Evolutionary conservation across 1,140 invertebrate species (phyloP).

Genomic region (Triops cancriformis): DNA sequence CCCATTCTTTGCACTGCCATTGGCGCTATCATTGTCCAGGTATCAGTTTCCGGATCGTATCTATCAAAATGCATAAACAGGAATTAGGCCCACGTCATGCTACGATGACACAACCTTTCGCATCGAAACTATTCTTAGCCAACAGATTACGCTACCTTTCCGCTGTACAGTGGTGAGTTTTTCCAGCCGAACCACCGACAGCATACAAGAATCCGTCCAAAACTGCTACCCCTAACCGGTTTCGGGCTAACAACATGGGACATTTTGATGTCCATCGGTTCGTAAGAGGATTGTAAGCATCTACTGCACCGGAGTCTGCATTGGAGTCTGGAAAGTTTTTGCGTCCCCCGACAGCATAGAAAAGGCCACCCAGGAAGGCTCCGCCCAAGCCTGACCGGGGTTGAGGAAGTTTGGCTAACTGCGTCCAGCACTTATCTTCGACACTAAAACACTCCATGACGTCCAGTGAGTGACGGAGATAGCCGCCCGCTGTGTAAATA

Average conservation of each 20-base stretch:
- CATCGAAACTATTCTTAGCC: not conserved
- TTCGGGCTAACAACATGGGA: slow-evolving; percentile 73
- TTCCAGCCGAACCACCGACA: slow-evolving; percentile 74
- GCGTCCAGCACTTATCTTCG: slow-evolving; percentile 71
- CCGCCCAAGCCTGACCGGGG: slow-evolving; percentile 77
- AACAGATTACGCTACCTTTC: slow-evolving; percentile 56
- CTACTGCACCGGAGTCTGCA: slow-evolving; percentile 61
- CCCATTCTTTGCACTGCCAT: slow-evolving; percentile 77
- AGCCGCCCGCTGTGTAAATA: slow-evolving; percentile 84
- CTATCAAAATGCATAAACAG: slow-evolving; percentile 40
- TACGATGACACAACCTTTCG: not conserved
- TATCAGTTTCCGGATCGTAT: slow-evolving; percentile 79
- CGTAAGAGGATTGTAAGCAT: slow-evolving; percentile 65
- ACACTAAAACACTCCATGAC: slow-evolving; percentile 78
- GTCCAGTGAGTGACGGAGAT: slow-evolving; percentile 73
- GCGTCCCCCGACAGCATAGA: slow-evolving; percentile 83
- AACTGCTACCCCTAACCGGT: slow-evolving; percentile 80
- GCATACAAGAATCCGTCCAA: slow-evolving; percentile 85
- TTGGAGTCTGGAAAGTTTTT: slow-evolving; percentile 77
- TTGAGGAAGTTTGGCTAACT: slow-evolving; percentile 64
- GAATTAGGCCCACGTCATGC: not conserved
- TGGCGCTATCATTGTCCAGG: slow-evolving; percentile 68
- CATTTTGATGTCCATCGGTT: slow-evolving; percentile 69
- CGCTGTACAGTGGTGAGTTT: slow-evolving; percentile 73
- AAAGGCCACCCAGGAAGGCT: slow-evolving; percentile 65